Evolutionary conservation across 2,888 invertebrate genomes (phyloP), one percentile per base, ranked within the genome.

Genomic region (Ennomos fuscantarius): DNA sequence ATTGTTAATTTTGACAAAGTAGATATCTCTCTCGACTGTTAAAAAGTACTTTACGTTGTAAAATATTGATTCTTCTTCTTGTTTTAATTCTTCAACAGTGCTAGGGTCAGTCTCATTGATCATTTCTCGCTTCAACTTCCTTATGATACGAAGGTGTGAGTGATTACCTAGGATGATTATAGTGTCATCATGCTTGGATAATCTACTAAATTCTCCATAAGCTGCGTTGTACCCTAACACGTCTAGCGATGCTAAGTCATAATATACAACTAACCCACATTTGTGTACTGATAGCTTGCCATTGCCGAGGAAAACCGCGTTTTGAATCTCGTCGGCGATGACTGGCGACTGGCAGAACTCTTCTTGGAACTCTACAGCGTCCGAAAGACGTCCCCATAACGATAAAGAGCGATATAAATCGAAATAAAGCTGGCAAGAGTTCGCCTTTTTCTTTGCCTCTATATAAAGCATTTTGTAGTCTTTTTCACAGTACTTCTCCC

Each of bases 401-500:
- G 76, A 56, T 0, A 91, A 50, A 0, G 86, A 86, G 5, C 81
- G 77, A 55, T 89, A 91, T 3, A 90, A 64, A 57, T 84, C 68
- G 46, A 69, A 82, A 85, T 86, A 89, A 0, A 61, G 46, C 0
- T 8, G 44, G 0, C 76, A 74, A 0, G 66, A 44, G 0, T 68
- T 68, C 0, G 79, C 56, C 40, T 86, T 88, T 1, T 52, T 44
- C 1, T 76, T 69, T 0, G 86, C 88, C 0, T 56, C 45, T 37
- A 60, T 41, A 33, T 75, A 85, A 0, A 80, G 52, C 0, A 60
- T 55, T 0, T 50, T 56, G 32, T 74, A 91, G 13, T 91, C 87
- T 0, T 35, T 42, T 52, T 63, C 61, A 54, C 89, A 89, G 42
- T 78, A 62, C 8, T 59, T 54, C 8, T 57, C 55, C 91, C 91